phyloP scores from a whole-genome alignment of 2,113 vertebrate genomes.

The Himantopus leucocephalus region DNA sequence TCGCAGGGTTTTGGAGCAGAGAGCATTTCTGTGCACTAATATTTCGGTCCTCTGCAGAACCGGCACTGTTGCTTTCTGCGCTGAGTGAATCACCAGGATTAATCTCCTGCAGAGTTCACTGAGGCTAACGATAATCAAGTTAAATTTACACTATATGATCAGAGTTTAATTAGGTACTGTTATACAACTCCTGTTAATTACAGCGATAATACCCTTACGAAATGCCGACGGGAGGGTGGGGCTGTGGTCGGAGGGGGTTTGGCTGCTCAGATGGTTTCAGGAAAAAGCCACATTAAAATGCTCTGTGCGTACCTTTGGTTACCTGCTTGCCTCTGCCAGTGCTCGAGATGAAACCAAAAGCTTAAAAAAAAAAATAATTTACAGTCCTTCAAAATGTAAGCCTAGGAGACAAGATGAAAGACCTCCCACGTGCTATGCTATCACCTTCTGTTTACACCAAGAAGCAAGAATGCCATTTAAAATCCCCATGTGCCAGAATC shows the following conservation, averaged over 20 bases:
- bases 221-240: constrained; percentile 38
- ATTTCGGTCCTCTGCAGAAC: background rate
- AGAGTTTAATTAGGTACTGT: constrained; percentile 67
- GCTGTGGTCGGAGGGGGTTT: background rate
- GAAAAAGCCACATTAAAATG: background rate
- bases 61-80: background rate
- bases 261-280: background rate
- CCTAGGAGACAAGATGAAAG: background rate
- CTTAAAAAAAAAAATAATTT: background rate
- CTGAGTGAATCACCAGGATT: constrained; percentile 59
- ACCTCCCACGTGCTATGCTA: background rate
- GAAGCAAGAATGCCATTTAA: background rate
- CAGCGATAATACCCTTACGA: constrained; percentile 45
- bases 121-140: constrained; percentile 61
- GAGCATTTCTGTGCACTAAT: background rate
- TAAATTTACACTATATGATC: constrained; percentile 69
- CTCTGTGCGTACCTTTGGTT: background rate
- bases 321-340: background rate
- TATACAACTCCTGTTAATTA: constrained; percentile 70
- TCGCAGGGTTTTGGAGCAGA: background rate
- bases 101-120: constrained; percentile 53
- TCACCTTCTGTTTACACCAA: background rate
- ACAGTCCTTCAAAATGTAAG: background rate
- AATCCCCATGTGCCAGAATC: background rate
- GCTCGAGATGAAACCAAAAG: background rate